Percentiles rank a stretch among this genome's conserved stretches.
phyloP scores from a whole-genome alignment of 2,888 invertebrate genomes.

The Proisotoma minuta region DNA sequence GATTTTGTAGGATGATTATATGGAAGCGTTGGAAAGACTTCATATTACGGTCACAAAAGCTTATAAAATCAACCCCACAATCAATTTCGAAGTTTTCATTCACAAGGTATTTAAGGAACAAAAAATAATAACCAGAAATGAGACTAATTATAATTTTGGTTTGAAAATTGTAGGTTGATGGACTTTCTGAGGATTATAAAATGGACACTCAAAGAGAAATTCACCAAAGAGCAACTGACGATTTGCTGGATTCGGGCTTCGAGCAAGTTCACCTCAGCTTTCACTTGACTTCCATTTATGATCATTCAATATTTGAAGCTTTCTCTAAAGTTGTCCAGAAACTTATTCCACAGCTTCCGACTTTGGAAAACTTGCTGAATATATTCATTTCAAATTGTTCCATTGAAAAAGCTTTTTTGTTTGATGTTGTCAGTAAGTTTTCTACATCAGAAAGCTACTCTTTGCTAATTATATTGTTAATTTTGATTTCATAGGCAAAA shows the following conservation, averaged over 20 bases:
- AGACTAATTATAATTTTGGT: constrained; percentile 9
- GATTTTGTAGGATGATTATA: constrained; percentile 77
- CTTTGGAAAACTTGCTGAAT: constrained; percentile 93
- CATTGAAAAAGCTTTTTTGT: constrained; percentile 98
- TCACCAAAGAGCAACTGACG: constrained; percentile 92
- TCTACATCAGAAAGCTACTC: not conserved
- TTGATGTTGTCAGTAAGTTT: constrained; percentile 91
- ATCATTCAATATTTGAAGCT: constrained; percentile 99
- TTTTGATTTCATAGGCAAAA: constrained; percentile 48
- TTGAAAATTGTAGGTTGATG: constrained; percentile 72
- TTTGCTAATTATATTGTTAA: not conserved
- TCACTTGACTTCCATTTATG: constrained; percentile 97
- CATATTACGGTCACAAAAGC: constrained; percentile 91
- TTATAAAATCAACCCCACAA: constrained; percentile 88
- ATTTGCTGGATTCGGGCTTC: constrained; percentile 78
- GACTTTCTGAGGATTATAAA: constrained; percentile 96
- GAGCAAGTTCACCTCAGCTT: constrained; percentile 88
- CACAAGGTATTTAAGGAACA: constrained; percentile 41
- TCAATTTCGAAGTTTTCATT: constrained; percentile 80
- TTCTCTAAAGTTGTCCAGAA: constrained; percentile 99
- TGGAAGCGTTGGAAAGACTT: constrained; percentile 88
- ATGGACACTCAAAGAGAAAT: constrained; percentile 99
- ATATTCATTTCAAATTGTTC: constrained; percentile 97
- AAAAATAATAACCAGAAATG: not conserved
- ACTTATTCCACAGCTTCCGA: constrained; percentile 92